phyloP scores from a whole-genome alignment of 2,888 invertebrate genomes.

The Nudaria mundana region DNA sequence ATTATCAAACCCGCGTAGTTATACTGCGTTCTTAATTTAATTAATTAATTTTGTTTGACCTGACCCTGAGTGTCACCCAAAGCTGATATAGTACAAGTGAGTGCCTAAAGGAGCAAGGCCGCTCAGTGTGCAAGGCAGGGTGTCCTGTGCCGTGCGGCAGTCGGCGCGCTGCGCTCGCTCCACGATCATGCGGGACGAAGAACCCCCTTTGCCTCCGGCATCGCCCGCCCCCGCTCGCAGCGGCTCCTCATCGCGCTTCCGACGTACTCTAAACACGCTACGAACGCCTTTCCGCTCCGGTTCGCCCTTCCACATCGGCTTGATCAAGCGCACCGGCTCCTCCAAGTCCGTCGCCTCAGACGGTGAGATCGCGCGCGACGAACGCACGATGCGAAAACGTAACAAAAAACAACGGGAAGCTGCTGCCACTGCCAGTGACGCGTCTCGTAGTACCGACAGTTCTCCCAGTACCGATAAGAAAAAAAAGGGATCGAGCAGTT shows the following conservation, averaged over 20 bases:
- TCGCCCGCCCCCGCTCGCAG: slow-evolving; percentile 41
- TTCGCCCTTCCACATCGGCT: slow-evolving; percentile 77
- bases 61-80: slow-evolving; percentile 40
- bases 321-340: slow-evolving; percentile 70
- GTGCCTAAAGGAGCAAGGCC: slow-evolving; percentile 60
- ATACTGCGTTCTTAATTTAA: slow-evolving; percentile 30
- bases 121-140: slow-evolving; percentile 28
- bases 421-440: slow-evolving; percentile 52
- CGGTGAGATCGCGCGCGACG: slow-evolving; percentile 71
- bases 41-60: slow-evolving; percentile 19
- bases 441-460: slow-evolving; percentile 62
- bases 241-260: slow-evolving; percentile 67
- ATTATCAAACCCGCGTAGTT: neutral
- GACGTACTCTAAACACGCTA: slow-evolving; percentile 72
- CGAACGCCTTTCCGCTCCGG: slow-evolving; percentile 75
- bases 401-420: slow-evolving; percentile 70
- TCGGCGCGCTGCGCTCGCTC: slow-evolving; percentile 50
- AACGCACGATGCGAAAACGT: slow-evolving; percentile 77
- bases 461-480: slow-evolving; percentile 62
- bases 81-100: slow-evolving; percentile 55
- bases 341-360: slow-evolving; percentile 72
- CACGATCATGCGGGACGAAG: slow-evolving; percentile 63
- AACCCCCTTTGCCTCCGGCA: slow-evolving; percentile 52
- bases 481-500: slow-evolving; percentile 49
- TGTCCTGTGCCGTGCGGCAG: slow-evolving; percentile 54